Percentiles rank a stretch among this genome's conserved stretches.
phyloP scores from a whole-genome alignment of 2,113 vertebrate genomes.

The Leiothrix lutea region DNA sequence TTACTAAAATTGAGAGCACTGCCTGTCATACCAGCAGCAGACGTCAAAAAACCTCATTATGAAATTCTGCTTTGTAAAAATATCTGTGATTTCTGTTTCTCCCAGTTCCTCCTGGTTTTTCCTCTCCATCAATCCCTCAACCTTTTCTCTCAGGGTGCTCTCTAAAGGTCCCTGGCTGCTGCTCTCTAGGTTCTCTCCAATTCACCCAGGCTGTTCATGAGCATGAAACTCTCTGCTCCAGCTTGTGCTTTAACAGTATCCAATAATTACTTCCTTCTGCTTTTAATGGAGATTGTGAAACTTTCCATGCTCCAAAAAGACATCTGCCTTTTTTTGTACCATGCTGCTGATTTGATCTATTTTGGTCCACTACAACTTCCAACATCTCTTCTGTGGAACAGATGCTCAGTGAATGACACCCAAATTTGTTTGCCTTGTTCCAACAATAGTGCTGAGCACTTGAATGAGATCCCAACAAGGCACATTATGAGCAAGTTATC shows the following conservation, averaged over 20 bases:
- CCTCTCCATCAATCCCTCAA: not conserved
- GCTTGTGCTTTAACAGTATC: not conserved
- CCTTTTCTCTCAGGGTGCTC: not conserved
- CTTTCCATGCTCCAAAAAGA: not conserved
- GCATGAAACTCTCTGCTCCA: not conserved
- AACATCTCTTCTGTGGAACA: not conserved
- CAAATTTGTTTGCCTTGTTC: not conserved
- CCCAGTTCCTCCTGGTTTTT: not conserved
- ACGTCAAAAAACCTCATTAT: not conserved
- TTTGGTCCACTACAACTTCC: conserved; percentile 7
- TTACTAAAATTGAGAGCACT: not conserved
- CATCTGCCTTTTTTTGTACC: not conserved
- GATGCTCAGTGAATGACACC: not conserved
- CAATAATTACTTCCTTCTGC: not conserved
- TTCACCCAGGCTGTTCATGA: not conserved
- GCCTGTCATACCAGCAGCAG: not conserved
- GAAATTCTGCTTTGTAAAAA: not conserved
- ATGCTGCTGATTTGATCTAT: not conserved
- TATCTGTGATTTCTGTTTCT: not conserved
- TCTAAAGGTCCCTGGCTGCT: not conserved
- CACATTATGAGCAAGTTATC: not conserved
- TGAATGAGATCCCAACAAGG: not conserved
- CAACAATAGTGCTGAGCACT: not conserved
- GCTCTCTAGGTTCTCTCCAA: not conserved
- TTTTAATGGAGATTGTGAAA: not conserved